A percentile compares a stretch with the other conserved stretches of the same genome.
phyloP scores from a whole-genome alignment of 64 coral and sea anemone species.

The Dendronephthya gigantea region DNA sequence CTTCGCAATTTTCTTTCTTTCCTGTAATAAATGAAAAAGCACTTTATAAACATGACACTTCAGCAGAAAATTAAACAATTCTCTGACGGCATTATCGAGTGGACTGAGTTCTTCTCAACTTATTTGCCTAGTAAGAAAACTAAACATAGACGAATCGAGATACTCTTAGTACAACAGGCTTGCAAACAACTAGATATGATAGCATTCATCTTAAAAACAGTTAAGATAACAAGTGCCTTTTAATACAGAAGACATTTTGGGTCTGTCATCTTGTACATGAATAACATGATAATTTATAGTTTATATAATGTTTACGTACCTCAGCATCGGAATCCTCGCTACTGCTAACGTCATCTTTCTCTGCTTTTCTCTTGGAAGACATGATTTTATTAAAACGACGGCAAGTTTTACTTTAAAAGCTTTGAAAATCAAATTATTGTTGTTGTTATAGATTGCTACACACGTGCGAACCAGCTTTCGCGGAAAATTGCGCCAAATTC shows the following conservation, averaged over 20 bases:
- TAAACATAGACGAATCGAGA: too few relatives aligned
- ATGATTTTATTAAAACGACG: not conserved
- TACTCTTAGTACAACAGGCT: too few relatives aligned
- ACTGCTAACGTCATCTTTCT: not conserved
- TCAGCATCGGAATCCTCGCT: not conserved
- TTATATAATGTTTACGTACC: not conserved
- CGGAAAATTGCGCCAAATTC: constrained; percentile 1
- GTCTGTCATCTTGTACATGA: too few relatives aligned
- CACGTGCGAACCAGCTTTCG: not conserved
- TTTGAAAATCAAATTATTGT: not conserved
- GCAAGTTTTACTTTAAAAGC: not conserved
- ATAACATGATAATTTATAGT: too few relatives aligned
- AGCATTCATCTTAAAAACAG: too few relatives aligned
- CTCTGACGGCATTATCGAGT: too few relatives aligned
- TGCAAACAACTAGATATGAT: too few relatives aligned
- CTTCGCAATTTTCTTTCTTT: not conserved
- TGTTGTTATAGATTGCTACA: not conserved
- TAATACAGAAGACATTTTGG: too few relatives aligned
- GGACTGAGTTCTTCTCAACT: too few relatives aligned
- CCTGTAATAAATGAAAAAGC: not conserved
- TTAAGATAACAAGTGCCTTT: too few relatives aligned
- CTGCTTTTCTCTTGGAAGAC: constrained; percentile 1
- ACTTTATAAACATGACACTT: not conserved
- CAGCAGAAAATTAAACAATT: too few relatives aligned
- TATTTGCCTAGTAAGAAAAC: too few relatives aligned